Evolutionary conservation across 2,113 vertebrate genomes (phyloP), one percentile per base, ranked within the genome.

Genomic region (Leuciscus idus): DNA sequence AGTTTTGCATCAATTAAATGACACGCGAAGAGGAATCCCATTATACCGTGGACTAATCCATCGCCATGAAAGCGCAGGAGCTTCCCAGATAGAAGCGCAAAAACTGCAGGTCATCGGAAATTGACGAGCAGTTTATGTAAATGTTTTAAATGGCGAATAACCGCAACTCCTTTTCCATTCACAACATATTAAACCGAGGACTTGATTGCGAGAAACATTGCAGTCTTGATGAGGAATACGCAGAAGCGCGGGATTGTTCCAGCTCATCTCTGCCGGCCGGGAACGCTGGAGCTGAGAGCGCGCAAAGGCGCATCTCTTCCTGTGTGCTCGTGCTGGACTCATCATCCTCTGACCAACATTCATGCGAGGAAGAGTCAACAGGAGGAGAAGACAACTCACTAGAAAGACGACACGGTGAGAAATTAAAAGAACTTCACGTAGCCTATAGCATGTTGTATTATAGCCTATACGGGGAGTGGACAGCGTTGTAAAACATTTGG

Each of bases 81-180:
- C 46, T 23, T 55, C 43, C 64, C 62, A 68, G 48, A 68, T 83
- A 83, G 48, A 83, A 15, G 28, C 19, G 19, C 46, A 83, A 23
- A 39, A 48, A 43, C n/a, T 23, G 46, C 59, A 23, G 80, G 79
- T 19, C 26, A 70, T 52, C 46, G 59, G 2, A 66, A 4, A 52
- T 4, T 39, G 50, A 17, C 68, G 28, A 84, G 33, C 12, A 83
- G 78, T 36, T 59, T 78, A 66, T 23, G 70, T 85, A 62, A 26
- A 87, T 84, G 84, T 82, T 81, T 79, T 87, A 88, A 87, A 95
- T 96, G 95, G 92, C 94, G 50, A 90, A 91, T 75, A 92, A 88
- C 81, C 91, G 91, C 84, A 94, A 93, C 52, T 91, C 93, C 6
- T 96, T 96, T 88, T 94, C 92, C 0, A 95, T 96, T 84, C 90